Percentiles rank a stretch among this genome's conserved stretches.
Conservation (phyloP, 1,140 invertebrate species). For the Cotesia glomerata region DNA sequence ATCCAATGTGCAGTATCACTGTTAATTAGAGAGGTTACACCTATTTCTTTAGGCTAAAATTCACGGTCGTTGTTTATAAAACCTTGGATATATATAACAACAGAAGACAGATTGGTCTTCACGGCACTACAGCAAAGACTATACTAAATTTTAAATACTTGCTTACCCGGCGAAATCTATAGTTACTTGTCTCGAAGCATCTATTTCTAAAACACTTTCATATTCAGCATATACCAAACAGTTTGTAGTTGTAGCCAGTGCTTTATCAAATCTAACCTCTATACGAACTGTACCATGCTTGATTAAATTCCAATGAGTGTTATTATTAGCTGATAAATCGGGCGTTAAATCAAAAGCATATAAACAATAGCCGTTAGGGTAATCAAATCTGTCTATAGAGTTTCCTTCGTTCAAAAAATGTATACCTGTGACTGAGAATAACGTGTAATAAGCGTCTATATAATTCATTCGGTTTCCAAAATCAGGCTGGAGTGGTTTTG, state of each 20-base stretch:
- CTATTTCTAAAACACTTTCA: constrained; percentile 21
- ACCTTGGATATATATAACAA: constrained; percentile 11
- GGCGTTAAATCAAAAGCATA: constrained; percentile 38
- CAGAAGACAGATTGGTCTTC: not conserved
- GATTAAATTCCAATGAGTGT: constrained; percentile 48
- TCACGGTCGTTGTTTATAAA: not conserved
- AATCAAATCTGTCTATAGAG: constrained; percentile 32
- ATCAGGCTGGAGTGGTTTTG: constrained; percentile 33
- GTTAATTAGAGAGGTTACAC: not conserved
- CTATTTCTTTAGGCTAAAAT: constrained; percentile 25
- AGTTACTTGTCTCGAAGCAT: not conserved
- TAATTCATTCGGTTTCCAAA: constrained; percentile 29
- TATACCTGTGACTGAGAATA: constrained; percentile 51
- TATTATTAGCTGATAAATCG: constrained; percentile 33
- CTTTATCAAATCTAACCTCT: constrained; percentile 53
- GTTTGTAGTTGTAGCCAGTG: constrained; percentile 38
- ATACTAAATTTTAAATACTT: constrained; percentile 40
- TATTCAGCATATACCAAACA: constrained; percentile 22
- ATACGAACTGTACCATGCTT: constrained; percentile 42
- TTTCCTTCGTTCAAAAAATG: constrained; percentile 45
- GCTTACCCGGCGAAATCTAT: constrained; percentile 26
- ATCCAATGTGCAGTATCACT: not conserved
- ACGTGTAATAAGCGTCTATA: constrained; percentile 47
- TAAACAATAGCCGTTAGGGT: constrained; percentile 40
- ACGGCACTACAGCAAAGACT: constrained; percentile 1